These are phyloP conservation scores for Nasua narica DNA, from an alignment of 2,797 vertebrate species.

Conservation along the genomic window DNA sequence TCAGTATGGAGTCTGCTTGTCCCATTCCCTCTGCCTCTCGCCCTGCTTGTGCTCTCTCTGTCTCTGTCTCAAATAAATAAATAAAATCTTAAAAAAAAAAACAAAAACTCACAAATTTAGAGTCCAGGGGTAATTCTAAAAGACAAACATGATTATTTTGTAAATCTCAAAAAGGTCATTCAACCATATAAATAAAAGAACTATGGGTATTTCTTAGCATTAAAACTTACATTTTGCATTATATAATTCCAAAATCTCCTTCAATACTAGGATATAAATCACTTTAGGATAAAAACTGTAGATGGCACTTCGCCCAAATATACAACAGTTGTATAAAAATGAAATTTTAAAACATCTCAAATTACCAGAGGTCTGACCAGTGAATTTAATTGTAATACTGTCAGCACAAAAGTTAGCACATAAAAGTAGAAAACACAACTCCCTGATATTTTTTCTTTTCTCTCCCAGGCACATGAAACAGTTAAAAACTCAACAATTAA, in stretches of 20 bases:
- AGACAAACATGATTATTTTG: conserved; percentile 59
- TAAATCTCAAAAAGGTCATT: conserved; percentile 10
- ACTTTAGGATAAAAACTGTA: not conserved
- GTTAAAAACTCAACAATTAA: not conserved
- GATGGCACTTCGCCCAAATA: not conserved
- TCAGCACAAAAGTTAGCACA: not conserved
- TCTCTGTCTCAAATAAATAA: not conserved
- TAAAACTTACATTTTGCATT: not conserved
- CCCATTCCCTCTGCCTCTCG: not conserved
- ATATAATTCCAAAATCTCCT: conserved; percentile 20
- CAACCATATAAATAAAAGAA: not conserved
- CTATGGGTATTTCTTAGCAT: not conserved
- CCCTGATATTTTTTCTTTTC: not conserved
- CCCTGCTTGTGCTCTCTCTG: not conserved
- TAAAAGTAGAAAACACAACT: not conserved
- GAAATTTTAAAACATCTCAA: conserved; percentile 30
- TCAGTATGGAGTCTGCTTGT: not conserved
- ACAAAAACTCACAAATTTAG: conserved; percentile 90
- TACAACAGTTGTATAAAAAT: not conserved
- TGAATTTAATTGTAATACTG: not conserved
- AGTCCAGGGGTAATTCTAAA: conserved; percentile 91
- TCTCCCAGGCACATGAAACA: not conserved
- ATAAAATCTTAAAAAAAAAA: not conserved
- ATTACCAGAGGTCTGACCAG: not conserved
- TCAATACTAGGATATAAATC: not conserved